A percentile compares a stretch with the other conserved stretches of the same genome.
These are phyloP conservation scores for Neogale vison DNA, from an alignment of 2,113 vertebrate species.

Conservation along the genomic window DNA sequence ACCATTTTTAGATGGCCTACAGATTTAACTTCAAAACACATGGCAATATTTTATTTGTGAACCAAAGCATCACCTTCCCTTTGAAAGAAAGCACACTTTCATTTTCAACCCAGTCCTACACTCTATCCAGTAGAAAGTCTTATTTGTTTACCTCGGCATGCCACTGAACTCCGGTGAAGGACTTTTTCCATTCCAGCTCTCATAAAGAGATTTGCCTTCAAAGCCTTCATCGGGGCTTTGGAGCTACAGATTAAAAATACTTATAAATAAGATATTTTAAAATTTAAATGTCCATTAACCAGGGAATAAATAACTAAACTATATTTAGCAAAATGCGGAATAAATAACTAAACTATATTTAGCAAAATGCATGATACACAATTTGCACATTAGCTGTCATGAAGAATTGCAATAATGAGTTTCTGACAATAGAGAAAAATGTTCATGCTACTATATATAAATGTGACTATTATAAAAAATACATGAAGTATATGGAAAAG, in stretches of 20 bases:
- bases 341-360: not conserved
- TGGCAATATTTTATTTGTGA: not conserved
- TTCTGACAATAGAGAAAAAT: not conserved
- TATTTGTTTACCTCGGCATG: conserved; percentile 87
- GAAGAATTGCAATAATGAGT: not conserved
- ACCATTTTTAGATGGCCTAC: not conserved
- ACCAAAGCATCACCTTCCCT: not conserved
- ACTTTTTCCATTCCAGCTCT: conserved; percentile 94
- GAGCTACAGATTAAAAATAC: conserved; percentile 83
- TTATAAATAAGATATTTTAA: not conserved
- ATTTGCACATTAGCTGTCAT: not conserved
- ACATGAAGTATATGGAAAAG: not conserved
- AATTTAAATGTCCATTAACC: not conserved
- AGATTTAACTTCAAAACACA: not conserved
- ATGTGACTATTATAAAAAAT: not conserved
- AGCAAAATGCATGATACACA: not conserved
- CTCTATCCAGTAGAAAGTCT: not conserved
- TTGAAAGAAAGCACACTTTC: not conserved
- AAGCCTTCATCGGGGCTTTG: conserved; percentile 93
- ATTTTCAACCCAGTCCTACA: not conserved
- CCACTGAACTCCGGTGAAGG: conserved; percentile 84
- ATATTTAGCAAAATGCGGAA: not conserved
- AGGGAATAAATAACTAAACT: not conserved
- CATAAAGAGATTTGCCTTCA: conserved; percentile 92
- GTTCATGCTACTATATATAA: not conserved